phyloP scores from a whole-genome alignment of 2,888 invertebrate species.

The Aphodius granarius region DNA sequence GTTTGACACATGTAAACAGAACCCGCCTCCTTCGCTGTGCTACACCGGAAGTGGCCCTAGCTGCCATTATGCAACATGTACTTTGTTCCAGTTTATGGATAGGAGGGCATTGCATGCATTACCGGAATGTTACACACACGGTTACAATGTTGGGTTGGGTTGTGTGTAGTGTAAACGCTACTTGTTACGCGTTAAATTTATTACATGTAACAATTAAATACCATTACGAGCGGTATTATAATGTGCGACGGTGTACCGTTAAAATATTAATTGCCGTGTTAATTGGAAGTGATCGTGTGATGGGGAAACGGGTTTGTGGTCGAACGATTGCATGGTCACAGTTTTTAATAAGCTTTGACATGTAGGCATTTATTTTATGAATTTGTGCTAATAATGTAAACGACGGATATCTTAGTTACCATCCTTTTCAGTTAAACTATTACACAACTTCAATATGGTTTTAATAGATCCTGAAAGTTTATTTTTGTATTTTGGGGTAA shows the following conservation, averaged over 20 bases:
- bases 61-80: conserved; percentile 34
- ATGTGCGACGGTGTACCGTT: neutral
- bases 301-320: neutral
- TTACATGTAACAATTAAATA: neutral
- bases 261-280: neutral
- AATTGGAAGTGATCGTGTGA: neutral
- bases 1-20: conserved; percentile 38
- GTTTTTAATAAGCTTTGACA: neutral
- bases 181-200: neutral
- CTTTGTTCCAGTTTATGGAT: conserved; percentile 27
- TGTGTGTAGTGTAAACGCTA: neutral
- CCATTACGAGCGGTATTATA: neutral
- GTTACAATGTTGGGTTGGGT: neutral
- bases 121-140: neutral
- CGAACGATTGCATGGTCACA: neutral
- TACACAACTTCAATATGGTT: neutral
- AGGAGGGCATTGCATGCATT: conserved; percentile 9
- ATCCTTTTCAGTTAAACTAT: neutral
- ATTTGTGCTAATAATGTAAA: neutral
- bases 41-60: conserved; percentile 35
- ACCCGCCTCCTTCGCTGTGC: conserved; percentile 31
- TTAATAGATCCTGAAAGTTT: too few species aligned
- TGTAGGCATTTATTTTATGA: too few species aligned
- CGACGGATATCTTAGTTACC: too few species aligned
- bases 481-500: too few species aligned